Evolutionary conservation across 2,888 invertebrate species (phyloP), one percentile per base, ranked within the genome.

Genomic region (Nomada lathburiana): DNA sequence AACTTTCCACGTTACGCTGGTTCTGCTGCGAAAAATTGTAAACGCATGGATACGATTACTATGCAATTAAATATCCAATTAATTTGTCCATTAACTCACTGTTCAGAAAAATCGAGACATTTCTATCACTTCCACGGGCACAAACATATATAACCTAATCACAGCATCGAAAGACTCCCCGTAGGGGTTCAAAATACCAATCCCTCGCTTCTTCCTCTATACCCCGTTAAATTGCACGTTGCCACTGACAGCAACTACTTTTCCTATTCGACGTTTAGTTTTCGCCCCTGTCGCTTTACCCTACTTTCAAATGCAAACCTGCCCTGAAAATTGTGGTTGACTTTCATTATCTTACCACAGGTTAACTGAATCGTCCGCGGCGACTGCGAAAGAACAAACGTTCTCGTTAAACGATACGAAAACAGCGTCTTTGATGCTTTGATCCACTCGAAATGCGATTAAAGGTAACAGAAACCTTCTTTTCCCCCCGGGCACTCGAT

Each of bases 181-280:
- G 26, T 9, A 29, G 86, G 84, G 85, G 85, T 85, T 87, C 83
- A 85, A 87, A 87, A 87, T 89, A 87, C 88, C 87, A 85, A 89
- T 89, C 88, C 86, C 88, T 78, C 86, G 75, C 70, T 86, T 82
- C 82, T 82, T 84, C 81, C 76, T 64, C 42, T 63, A 29, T n/a
- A 42, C 75, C 47, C 29, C 20, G 4, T 47, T 20, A 70, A 70
- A 70, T 70, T 70, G 84, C 82, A 84, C 85, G 87, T 89, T 91
- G 89, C 86, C 86, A 86, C 86, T 90, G 87, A 85, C 90, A 90
- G 88, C 86, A 82, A 86, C 85, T 83, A 85, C 86, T 88, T 90
- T 91, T 89, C 86, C 86, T 87, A 90, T 88, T 89, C 87, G 88
- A 90, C 90, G 85, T 91, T 91, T 90, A 91, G 91, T 90, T 91